A percentile compares a stretch with the other conserved stretches of the same genome.
Evolutionary conservation across 2,797 vertebrate genomes (phyloP).

Genomic region (Ptychadena robeensis): DNA sequence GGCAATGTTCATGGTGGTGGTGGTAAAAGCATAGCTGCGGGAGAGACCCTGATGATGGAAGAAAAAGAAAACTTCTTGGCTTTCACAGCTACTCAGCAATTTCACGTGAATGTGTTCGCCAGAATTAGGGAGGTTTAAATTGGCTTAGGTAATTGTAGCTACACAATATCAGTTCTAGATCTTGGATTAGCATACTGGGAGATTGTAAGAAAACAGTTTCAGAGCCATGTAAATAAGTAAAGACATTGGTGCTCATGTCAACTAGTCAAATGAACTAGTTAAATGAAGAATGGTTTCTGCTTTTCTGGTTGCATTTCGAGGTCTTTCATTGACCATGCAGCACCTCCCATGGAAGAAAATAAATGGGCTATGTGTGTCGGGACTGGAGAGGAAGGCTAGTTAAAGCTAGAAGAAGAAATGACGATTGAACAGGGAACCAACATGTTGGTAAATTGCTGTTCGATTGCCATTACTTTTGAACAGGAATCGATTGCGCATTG

Average conservation of each 20-base stretch:
- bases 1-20: neutral
- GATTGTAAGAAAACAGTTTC: neutral
- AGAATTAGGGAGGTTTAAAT: conserved; percentile 72
- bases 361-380: too few relatives aligned
- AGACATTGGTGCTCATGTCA: neutral
- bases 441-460: too few relatives aligned
- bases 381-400: too few relatives aligned
- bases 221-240: neutral
- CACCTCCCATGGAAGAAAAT: too few relatives aligned
- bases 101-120: conserved; percentile 69
- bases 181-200: neutral
- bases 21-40: conserved; percentile 63
- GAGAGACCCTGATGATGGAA: conserved; percentile 63
- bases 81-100: conserved; percentile 70
- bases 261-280: neutral
- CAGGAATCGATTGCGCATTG: too few relatives aligned
- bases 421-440: too few relatives aligned
- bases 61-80: conserved; percentile 64
- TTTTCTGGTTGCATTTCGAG: too few relatives aligned
- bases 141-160: conserved; percentile 75
- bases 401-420: too few relatives aligned
- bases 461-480: too few relatives aligned
- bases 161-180: conserved; percentile 46
- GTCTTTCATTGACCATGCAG: too few relatives aligned
- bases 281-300: neutral